Evolutionary conservation across 2,888 invertebrate species (phyloP), one percentile per base, ranked within the genome.

Genomic region (Fragum whitleyi): DNA sequence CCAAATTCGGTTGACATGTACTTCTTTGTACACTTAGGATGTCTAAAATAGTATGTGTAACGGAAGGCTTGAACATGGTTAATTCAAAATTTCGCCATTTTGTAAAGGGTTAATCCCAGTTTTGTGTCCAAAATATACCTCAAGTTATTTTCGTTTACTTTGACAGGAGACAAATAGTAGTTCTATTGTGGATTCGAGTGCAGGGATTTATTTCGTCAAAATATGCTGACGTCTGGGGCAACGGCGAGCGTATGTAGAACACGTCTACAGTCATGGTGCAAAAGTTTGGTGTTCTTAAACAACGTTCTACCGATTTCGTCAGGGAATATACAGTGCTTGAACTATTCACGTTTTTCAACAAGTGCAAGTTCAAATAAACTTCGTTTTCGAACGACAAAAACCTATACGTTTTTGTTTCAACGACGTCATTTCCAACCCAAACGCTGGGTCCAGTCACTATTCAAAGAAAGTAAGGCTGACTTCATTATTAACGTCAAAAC

Each of bases 401-500:
- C 3, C 16, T 7, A 57, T 28, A 57, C 32, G 9, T 36, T 36
- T 36, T 5, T 57, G 11, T 26, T 36, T 16, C 36, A 32, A n/a
- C 32, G 36, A 62, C n/a, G 62, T 6, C 36, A 62, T 21, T 62
- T 62, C 28, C 62, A 28, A 36, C 21, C 62, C 6, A 47, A n/a
- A 47, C 47, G 14, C 28, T 57, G 57, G 57, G 26, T 28, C 26
- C 7, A 57, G 57, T 57, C 28, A 26, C 19, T 57, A 23, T 57
- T 23, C 28, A 23, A 26, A 23, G 19, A n/a, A 62, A 55, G 76
- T 14, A 61, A 73, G 16, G 65, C 69, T 1, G 71, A 83, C 36
- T 83, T 80, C 32, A 57, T 70, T 0, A 72, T 94, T 6, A 90
- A 93, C 76, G 94, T 95, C 11, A 91, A 91, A 42, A 94, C 94